Evolutionary conservation across 2,797 vertebrate genomes (phyloP), one percentile per base, ranked within the genome.

Genomic region (Pampus argenteus): DNA sequence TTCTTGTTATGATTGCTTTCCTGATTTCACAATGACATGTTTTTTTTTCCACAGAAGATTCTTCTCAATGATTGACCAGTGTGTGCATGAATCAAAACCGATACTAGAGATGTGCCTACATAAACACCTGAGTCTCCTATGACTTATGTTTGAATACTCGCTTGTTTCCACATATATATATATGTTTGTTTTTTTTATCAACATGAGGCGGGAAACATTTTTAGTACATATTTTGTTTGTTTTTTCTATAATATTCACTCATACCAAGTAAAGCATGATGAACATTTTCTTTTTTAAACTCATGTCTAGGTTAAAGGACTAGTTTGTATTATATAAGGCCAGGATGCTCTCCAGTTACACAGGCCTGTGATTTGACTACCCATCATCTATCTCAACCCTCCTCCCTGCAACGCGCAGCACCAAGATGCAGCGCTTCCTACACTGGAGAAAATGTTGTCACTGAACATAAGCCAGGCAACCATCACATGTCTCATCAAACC

Each of bases 1-100:
- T 59, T 62, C 31, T 28, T n/a, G 3, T 28, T 61, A 9, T 47
- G 62, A 28, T 71, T 57, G 9, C n/a, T 61, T 56, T 71, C 17
- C 13, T 50, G 31, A 28, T 49, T 23, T 40, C 31, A 31, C 44
- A n/a, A 9, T 42, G 25, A 34, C 26, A 14, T 50, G 20, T 40
- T 38, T 40, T 40, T 38, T 40, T 69, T 60, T 69, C 45, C 52
- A 22, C 10, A 48, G 18, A 71, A 26, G 36, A 26, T 36, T 45
- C 31, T 10, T n/a, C 15, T 25, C 15, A 40, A 20, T 66, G 20
- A 22, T 18, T 77, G 62, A 71, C 3, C 18, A 1, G 14, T 17
- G 40, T 42, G 55, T 52, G 17, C 25, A 29, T 29, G 50, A 45
- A 28, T 45, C n/a, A 54, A 47, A 48, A 15, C 3, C 26, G 31